A percentile compares a stretch with the other conserved stretches of the same genome.
Conservation (phyloP, 1,140 invertebrate species). For the Palaemon carinicauda region DNA sequence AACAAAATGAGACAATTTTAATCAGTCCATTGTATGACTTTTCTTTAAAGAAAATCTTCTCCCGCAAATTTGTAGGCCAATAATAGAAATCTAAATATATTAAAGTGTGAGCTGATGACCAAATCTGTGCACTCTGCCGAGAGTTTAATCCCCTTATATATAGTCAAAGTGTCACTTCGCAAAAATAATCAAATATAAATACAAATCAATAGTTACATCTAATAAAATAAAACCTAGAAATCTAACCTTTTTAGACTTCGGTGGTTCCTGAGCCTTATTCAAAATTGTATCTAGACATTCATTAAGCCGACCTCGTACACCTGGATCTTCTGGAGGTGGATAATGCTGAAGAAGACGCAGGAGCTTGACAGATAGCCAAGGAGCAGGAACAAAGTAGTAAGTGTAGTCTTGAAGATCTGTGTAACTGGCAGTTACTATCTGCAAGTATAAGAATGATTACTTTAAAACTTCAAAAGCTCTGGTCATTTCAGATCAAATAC, state of each 20-base stretch:
- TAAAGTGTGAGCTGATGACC: no score
- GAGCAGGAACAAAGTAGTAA: slow-evolving; percentile 99
- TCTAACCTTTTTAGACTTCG: slow-evolving; percentile 95
- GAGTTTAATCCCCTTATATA: no score
- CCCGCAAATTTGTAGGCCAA: background rate
- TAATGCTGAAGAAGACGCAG: slow-evolving; percentile 97
- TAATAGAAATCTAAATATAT: no score
- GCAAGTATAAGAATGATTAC: slow-evolving; percentile 59
- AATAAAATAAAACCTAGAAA: background rate
- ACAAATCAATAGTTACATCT: background rate
- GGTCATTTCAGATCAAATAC: no score
- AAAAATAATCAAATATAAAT: background rate
- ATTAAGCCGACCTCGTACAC: slow-evolving; percentile 91
- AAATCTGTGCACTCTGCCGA: no score
- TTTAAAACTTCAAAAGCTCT: background rate
- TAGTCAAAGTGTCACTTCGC: no score
- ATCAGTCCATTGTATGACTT: no score
- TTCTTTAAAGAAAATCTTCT: background rate
- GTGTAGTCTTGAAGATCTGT: slow-evolving; percentile 99
- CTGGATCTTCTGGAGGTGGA: slow-evolving; percentile 95
- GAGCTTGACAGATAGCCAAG: slow-evolving; percentile 99
- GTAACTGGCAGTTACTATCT: slow-evolving; percentile 97
- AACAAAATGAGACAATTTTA: background rate
- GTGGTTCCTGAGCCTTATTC: slow-evolving; percentile 99
- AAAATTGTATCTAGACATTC: slow-evolving; percentile 99